Evolutionary conservation across 2,888 invertebrate species (phyloP).

Genomic region (Emmelina monodactyla): DNA sequence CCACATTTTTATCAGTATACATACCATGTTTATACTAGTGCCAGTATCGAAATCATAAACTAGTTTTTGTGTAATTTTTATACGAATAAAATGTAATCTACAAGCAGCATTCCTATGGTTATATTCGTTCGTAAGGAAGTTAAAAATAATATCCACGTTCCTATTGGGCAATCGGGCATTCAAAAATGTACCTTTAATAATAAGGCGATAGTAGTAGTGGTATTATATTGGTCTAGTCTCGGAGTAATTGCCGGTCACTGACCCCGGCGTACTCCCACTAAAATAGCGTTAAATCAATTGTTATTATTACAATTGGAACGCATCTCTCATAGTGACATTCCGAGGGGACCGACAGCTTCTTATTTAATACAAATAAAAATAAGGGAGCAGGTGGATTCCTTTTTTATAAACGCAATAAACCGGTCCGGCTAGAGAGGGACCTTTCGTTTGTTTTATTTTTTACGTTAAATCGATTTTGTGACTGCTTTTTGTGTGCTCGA

Average conservation of each 20-base stretch:
- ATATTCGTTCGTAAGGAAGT: not conserved
- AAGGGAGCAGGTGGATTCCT: constrained; percentile 30
- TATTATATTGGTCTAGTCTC: constrained; percentile 35
- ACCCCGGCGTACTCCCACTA: constrained; percentile 61
- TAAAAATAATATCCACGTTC: not conserved
- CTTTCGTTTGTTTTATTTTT: not conserved
- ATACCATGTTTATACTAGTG: too few relatives aligned
- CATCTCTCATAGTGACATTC: constrained; percentile 33
- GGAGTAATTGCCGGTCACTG: constrained; percentile 61
- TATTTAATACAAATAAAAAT: constrained; percentile 23
- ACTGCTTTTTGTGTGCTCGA: not conserved
- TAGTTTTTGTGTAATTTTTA: too few relatives aligned
- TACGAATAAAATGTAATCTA: too few relatives aligned
- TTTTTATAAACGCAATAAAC: constrained; percentile 15
- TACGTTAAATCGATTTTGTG: not conserved
- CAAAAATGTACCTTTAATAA: constrained; percentile 1
- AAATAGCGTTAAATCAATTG: constrained; percentile 65
- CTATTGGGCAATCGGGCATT: not conserved
- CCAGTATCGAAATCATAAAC: too few relatives aligned
- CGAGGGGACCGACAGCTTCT: constrained; percentile 26
- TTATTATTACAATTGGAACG: constrained; percentile 62
- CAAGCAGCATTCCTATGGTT: too few relatives aligned
- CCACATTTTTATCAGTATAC: too few relatives aligned
- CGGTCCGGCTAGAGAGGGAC: not conserved
- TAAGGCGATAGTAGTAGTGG: constrained; percentile 14